phyloP scores from a whole-genome alignment of 2,888 invertebrate species.

The Drosophila kuntzei region DNA sequence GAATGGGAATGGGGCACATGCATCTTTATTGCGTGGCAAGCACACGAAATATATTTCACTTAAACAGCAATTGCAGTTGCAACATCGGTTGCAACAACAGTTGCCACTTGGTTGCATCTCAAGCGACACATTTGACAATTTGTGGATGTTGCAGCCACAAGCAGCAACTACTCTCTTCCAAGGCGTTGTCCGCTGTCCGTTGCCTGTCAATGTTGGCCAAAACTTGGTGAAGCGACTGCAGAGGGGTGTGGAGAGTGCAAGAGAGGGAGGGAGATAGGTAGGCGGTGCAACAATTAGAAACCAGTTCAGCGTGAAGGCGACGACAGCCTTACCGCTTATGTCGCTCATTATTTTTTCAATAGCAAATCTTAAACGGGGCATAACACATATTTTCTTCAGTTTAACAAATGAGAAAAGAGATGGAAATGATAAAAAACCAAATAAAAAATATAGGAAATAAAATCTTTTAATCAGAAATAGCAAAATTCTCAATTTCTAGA shows the following conservation, averaged over 20 bases:
- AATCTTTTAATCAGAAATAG: too few relatives aligned
- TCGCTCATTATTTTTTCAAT: slow-evolving; percentile 43
- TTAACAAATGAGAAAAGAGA: neutral
- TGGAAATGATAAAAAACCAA: neutral
- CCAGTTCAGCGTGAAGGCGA: slow-evolving; percentile 65
- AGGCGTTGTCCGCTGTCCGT: slow-evolving; percentile 14
- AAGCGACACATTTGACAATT: slow-evolving; percentile 58
- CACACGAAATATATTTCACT: slow-evolving; percentile 2
- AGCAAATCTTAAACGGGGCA: neutral
- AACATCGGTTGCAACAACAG: neutral
- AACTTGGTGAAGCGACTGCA: neutral
- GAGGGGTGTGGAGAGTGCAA: neutral
- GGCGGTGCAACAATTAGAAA: slow-evolving; percentile 67
- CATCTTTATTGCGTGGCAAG: slow-evolving; percentile 5
- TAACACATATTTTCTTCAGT: neutral
- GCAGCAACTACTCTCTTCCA: slow-evolving; percentile 1
- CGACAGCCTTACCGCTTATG: slow-evolving; percentile 54
- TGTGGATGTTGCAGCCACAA: slow-evolving; percentile 41
- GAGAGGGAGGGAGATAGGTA: slow-evolving; percentile 2
- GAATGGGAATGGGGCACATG: neutral
- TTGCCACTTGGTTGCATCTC: slow-evolving; percentile 20
- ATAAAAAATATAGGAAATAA: neutral
- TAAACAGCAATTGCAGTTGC: slow-evolving; percentile 4
- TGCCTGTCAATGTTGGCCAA: slow-evolving; percentile 24
- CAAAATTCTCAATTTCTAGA: too few relatives aligned